These are phyloP conservation scores for Mythimna albipuncta DNA, from an alignment of 2,888 invertebrate species.

Conservation along the genomic window DNA sequence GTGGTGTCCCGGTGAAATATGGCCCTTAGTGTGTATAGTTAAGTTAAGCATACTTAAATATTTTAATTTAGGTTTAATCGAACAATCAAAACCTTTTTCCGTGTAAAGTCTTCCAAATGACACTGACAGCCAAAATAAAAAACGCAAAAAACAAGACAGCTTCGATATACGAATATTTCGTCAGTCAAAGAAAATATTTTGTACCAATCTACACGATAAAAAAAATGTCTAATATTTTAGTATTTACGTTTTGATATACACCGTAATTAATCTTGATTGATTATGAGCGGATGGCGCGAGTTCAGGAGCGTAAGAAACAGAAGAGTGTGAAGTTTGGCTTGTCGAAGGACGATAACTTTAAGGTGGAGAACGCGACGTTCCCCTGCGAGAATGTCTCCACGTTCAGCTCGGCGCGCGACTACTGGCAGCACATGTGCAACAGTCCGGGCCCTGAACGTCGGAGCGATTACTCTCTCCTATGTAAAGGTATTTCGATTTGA, in stretches of 20 bases:
- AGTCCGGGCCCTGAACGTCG: slow-evolving; percentile 20
- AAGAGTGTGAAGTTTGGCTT: slow-evolving; percentile 83
- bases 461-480: slow-evolving; percentile 60
- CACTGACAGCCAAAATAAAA: slow-evolving; percentile 31
- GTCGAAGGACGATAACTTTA: slow-evolving; percentile 81
- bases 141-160: slow-evolving; percentile 10
- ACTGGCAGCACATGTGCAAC: slow-evolving; percentile 79
- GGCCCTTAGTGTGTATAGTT: no score
- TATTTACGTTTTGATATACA: slow-evolving; percentile 60
- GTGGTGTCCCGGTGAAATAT: no score
- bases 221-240: slow-evolving; percentile 72
- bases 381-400: slow-evolving; percentile 75
- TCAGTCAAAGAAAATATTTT: slow-evolving; percentile 61
- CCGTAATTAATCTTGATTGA: slow-evolving; percentile 28
- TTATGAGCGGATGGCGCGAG: slow-evolving; percentile 71
- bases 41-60: no score
- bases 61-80: slow-evolving; percentile 11
- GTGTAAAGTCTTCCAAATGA: not conserved
- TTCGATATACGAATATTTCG: slow-evolving; percentile 33
- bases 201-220: slow-evolving; percentile 61
- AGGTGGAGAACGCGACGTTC: slow-evolving; percentile 68
- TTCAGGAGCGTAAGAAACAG: slow-evolving; percentile 77
- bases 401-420: slow-evolving; percentile 80
- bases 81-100: slow-evolving; percentile 21
- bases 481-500: slow-evolving; percentile 53